Evolutionary conservation across 2,113 vertebrate species (phyloP), one percentile per base, ranked within the genome.

Genomic region (Lycaon pictus): DNA sequence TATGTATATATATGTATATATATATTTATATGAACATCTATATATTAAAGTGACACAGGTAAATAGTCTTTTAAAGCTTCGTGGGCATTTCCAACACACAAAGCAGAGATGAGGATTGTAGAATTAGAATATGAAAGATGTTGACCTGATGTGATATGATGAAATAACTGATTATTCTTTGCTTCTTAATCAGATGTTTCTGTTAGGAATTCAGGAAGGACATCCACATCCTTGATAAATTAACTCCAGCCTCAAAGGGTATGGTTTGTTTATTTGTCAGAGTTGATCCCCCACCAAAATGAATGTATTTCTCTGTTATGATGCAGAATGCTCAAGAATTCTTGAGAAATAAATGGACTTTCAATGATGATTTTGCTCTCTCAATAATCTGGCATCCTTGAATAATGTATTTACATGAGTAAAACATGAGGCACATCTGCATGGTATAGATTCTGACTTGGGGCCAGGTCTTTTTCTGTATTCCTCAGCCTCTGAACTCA

Each of bases 151-250:
- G 2, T n/a, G 15, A 58, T 4, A 20, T 51, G 27, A 72, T 17
- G 67, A 88, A 90, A 53, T 10, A 55, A 55, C 16, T 55, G 48
- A 74, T 56, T 81, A 17, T 6, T 35, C 20, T 90, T 79, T 90
- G 56, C 22, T 81, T 76, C 56, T 77, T 84, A 65, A 87, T 58
- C n/a, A 83, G 51, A 76, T 32, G 25, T 90, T 94, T 85, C 82
- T 69, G 32, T 71, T 55, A 81, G 93, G 37, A 93, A 95, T 89
- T 96, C 48, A 67, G 7, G 71, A 95, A 88, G 29, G n/a, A 76
- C 2, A n/a, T n/a, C 0, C 12, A 71, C 93, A 77, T 81, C 72
- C 67, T 93, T 84, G 8, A 53, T 82, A 76, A 94, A 80, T 94
- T 32, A 95, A 92, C 51, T 51, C 23, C 43, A 85, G 71, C 3